Evolutionary conservation across 2,113 vertebrate genomes (phyloP).

Genomic region (Corythoichthys haematopterus): DNA sequence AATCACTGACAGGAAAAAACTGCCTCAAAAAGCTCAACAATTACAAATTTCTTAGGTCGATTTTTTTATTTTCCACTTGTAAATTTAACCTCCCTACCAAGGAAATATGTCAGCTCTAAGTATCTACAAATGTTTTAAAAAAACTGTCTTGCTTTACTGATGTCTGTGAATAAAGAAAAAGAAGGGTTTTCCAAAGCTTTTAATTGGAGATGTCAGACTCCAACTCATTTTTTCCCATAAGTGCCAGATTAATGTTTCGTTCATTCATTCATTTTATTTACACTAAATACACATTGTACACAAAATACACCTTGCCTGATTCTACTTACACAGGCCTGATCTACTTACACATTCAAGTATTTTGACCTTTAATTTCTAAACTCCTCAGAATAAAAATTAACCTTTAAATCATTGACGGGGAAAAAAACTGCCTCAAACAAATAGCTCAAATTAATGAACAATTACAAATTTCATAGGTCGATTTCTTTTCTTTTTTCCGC

Average conservation of each 20-base stretch:
- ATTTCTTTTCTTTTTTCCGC: not conserved
- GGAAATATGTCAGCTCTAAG: conserved; percentile 19
- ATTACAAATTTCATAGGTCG: conserved; percentile 27
- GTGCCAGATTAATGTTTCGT: conserved; percentile 50
- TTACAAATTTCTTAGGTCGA: no score
- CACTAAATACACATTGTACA: conserved; percentile 55
- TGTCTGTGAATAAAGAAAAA: conserved; percentile 75
- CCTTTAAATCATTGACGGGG: not conserved
- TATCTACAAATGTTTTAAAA: not conserved
- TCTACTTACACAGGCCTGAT: not conserved
- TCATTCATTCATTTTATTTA: conserved; percentile 54
- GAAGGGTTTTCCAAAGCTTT: conserved; percentile 54
- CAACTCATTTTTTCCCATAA: conserved; percentile 30
- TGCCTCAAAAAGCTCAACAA: no score
- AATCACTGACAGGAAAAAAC: not conserved
- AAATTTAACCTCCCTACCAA: no score
- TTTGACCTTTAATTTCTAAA: conserved; percentile 23
- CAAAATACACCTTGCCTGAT: not conserved
- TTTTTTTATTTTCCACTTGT: no score
- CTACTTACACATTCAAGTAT: not conserved
- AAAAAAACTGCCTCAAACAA: not conserved
- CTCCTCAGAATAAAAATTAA: not conserved
- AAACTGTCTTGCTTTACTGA: conserved; percentile 19
- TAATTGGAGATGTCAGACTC: conserved; percentile 50
- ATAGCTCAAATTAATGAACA: not conserved